Base-by-base conservation (phyloP, 2,888 invertebrate genomes). In the Xanthorhoe spadicearia region DNA sequence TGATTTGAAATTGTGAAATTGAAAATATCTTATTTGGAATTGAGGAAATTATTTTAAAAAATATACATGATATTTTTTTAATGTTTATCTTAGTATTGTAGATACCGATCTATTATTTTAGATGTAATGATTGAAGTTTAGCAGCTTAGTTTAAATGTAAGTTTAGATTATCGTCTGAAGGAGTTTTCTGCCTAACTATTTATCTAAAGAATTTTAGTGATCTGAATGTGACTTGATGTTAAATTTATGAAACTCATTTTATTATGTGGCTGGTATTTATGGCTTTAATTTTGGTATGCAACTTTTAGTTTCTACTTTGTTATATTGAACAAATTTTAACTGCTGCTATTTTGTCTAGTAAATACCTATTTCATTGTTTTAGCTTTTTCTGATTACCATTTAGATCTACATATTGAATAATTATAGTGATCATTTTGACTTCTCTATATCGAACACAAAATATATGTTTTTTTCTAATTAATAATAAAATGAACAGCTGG, bases 61-160 rank as follows among this genome's bases (percentile, higher is more conserved):
- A 80, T 81, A 66, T 68, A 81, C 79, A 80, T 84, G 68, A 87
- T 91, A 90, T 91, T 92, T 91, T 91, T 83, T 82, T 89, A 88
- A 86, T 79, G 80, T 86, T 84, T 90, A 87, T 68, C 79, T 83
- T 75, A 80, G 69, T 77, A 77, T 70, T 64, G 71, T 72, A 72
- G 72, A 64, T 64, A 67, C 60, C 64, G 56, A 69, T 68, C 57
- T 74, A 69, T 71, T 69, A 66, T 60, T 69, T 64, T 68, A 66
- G 64, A 66, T 66, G 66, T 68, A 70, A 69, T 63, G 35, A 61
- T 69, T 63, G 56, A 58, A 69, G 55, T 55, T 69, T 70, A 72
- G 74, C 61, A 35, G 70, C 67, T 68, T 74, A 74, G 74, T 67
- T 68, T 32, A 49, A 60, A 62, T 70, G 58, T 67, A 70, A 67